These are phyloP conservation scores for Drosophila teissieri DNA, from an alignment of 1,140 invertebrate genomes.

Conservation along the genomic window DNA sequence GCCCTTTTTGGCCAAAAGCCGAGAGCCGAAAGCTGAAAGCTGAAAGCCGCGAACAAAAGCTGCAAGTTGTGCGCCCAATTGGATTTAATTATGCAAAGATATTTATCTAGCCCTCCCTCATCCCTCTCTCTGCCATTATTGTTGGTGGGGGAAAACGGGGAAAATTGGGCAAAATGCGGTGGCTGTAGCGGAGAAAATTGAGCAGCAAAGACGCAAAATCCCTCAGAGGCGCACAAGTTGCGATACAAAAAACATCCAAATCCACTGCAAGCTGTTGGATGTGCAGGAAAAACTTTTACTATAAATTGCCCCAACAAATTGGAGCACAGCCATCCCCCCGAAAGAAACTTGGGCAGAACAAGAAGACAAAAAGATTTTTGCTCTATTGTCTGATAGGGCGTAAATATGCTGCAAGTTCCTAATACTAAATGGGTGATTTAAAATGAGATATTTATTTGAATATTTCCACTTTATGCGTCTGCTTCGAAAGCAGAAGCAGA, in stretches of 20 bases:
- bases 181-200: not conserved
- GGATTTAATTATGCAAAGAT: slow-evolving; percentile 75
- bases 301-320: slow-evolving; percentile 33
- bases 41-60: slow-evolving; percentile 54
- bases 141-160: not conserved
- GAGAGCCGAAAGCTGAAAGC: not conserved
- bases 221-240: not conserved
- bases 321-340: not conserved
- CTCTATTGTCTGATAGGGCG: slow-evolving; percentile 7
- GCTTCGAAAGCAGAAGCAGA: no score
- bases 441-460: slow-evolving; percentile 5
- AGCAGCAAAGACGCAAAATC: not conserved
- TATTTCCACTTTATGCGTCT: not conserved
- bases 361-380: slow-evolving; percentile 8
- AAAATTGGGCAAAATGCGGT: not conserved
- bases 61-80: slow-evolving; percentile 71
- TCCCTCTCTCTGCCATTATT: not conserved
- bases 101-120: slow-evolving; percentile 28
- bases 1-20: slow-evolving; percentile 3
- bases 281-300: slow-evolving; percentile 34
- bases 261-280: slow-evolving; percentile 35
- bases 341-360: slow-evolving; percentile 14
- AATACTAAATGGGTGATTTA: slow-evolving; percentile 22
- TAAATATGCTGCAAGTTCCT: slow-evolving; percentile 1
- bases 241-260: slow-evolving; percentile 27